Evolutionary conservation across 2,797 vertebrate species (phyloP), one percentile per base, ranked within the genome.

Genomic region (Acanthurus lineatus): DNA sequence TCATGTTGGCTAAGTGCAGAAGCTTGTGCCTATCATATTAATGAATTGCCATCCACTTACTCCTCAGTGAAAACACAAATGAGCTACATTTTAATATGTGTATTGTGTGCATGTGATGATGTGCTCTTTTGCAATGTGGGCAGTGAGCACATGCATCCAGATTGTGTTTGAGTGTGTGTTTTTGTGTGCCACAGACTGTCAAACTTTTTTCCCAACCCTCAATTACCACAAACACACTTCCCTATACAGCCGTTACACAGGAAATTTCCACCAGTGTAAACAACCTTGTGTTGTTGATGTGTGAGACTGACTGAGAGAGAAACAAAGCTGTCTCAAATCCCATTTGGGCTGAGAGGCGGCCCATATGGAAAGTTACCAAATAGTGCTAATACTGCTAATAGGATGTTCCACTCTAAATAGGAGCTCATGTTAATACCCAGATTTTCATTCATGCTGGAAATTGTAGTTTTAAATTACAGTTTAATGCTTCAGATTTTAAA

Each of bases 401-500:
- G 95, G 96, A 96, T 96, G 96, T 96, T 96, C 95, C 95, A 96
- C 94, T 95, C 94, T 96, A 95, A 96, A 96, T 94, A 93, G 94
- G 92, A 95, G 95, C 95, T 95, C 94, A 92, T 95, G 95, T 95
- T 96, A 96, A 96, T 96, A 95, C 95, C 93, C 91, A 93, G 95
- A 95, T 96, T 96, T 95, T 95, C 95, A 96, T 96, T 96, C 95
- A 96, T 94, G 94, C 95, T 96, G 93, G 94, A 95, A 96, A 96
- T 96, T 96, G 95, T 96, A 95, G 95, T 95, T 97, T 98, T 97
- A 96, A 97, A 96, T 96, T 97, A 97, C 96, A 97, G 95, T 97
- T 97, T 97, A 98, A 98, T 98, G 97, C 97, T 98, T 96, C 94
- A 94, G 96, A 97, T 98, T 97, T 97, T 98, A 97, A 96, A 98